Evolutionary conservation across 1,140 invertebrate species (phyloP), one percentile per base, ranked within the genome.

Genomic region (Ceratina australensis): DNA sequence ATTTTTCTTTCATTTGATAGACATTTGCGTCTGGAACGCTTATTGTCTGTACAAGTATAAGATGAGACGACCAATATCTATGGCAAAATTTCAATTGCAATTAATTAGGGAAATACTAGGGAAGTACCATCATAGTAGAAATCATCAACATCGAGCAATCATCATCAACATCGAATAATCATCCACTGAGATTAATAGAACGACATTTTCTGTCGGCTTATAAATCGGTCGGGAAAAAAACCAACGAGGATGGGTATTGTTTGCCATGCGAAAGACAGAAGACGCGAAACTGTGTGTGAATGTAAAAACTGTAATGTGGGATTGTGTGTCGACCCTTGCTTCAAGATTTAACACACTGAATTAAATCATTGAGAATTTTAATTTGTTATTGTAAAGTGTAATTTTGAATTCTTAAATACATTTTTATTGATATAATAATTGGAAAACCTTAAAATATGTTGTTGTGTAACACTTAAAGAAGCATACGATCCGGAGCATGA

Each of bases 1-100:
- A 72, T 81, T 80, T 64, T 85, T 87, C 66, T 87, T 88, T 42
- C 81, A 88, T 79, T 68, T 89, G 47, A 0, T 89, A n/a, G 84
- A 88, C 65, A 68, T 87, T 24, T 80, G 78, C 22, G 56, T 83
- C 0, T 64, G 85, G 76, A 72, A 83, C 68, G 56, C 57, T 66
- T 68, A 82, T 82, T 79, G 78, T 47, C 57, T 77, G 12, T 73
- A 76, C 33, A 76, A 82, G 26, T 26, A 68, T 52, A 82, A 82
- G 52, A 79, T 61, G 49, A 56, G 56, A 72, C 15, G 18, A 77
- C 16, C 56, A 0, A 78, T 63, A 59, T 77, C 68, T 64, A 72
- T 78, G 69, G 74, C 79, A 47, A 76, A 52, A 66, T 76, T 80
- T 77, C 67, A 80, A 5, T 67, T 76, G 50, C 16, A 76, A 76